Conservation (phyloP, 2,797 vertebrate species). For the Pyrocephalus nanus region DNA sequence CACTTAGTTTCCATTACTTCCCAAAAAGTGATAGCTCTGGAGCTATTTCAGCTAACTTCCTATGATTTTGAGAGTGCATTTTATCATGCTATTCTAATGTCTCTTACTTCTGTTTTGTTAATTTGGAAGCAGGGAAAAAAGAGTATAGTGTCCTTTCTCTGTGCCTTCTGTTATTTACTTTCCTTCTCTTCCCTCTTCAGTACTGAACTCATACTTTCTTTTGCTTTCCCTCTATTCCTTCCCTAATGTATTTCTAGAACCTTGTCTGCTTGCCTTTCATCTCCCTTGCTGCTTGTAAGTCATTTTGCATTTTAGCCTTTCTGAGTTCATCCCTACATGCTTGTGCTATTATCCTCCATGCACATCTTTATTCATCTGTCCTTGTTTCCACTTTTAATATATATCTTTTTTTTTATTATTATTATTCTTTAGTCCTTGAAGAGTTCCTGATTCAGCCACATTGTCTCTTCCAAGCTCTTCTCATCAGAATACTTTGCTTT, state of each 20-base stretch:
- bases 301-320: constrained; percentile 47
- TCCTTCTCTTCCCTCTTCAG: neutral
- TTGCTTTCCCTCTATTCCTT: neutral
- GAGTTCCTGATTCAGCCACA: constrained; percentile 30
- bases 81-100: neutral
- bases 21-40: neutral
- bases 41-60: neutral
- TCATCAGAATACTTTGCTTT: neutral
- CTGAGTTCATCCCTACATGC: constrained; percentile 1
- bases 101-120: neutral
- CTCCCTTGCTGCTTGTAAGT: constrained; percentile 20
- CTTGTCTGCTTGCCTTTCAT: neutral
- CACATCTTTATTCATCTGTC: constrained; percentile 19
- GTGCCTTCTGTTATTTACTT: neutral
- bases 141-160: neutral
- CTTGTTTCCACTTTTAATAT: constrained; percentile 32
- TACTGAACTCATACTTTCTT: neutral
- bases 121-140: neutral
- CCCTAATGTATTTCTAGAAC: constrained; percentile 30
- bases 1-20: neutral
- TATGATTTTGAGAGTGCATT: neutral
- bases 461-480: neutral
- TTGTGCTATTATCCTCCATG: neutral
- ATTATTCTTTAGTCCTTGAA: constrained; percentile 19
- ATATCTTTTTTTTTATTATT: neutral